These are phyloP conservation scores for Dipodomys ordii DNA, from an alignment of 2,113 vertebrate genomes.

Conservation along the genomic window DNA sequence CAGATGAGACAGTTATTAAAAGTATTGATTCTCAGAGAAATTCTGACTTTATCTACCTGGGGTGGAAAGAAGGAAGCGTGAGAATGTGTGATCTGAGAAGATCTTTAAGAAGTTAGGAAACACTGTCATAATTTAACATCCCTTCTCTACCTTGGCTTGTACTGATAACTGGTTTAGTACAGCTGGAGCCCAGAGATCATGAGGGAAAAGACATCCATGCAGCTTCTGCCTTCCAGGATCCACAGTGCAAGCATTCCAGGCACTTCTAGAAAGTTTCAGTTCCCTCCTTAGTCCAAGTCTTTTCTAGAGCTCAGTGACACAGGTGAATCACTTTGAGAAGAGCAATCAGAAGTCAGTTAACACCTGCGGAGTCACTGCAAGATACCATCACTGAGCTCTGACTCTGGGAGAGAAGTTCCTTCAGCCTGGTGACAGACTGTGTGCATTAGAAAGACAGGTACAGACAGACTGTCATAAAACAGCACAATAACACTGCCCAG, in stretches of 20 bases:
- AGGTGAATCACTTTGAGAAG: not conserved
- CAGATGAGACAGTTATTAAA: not conserved
- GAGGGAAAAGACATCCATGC: not conserved
- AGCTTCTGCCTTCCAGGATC: not conserved
- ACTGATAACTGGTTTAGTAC: not conserved
- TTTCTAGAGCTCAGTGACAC: not conserved
- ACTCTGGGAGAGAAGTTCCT: not conserved
- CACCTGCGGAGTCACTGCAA: not conserved
- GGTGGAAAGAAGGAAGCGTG: not conserved
- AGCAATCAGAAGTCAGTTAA: not conserved
- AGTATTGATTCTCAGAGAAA: not conserved
- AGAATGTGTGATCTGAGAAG: not conserved
- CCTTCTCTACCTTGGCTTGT: not conserved
- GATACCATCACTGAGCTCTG: too few relatives aligned
- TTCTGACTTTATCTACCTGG: not conserved
- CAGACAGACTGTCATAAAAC: not conserved
- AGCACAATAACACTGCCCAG: not conserved
- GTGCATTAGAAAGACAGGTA: not conserved
- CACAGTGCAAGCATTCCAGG: not conserved
- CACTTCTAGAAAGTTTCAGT: not conserved
- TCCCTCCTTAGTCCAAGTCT: not conserved
- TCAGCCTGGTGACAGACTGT: not conserved
- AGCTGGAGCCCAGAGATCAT: not conserved
- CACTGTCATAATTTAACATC: not conserved
- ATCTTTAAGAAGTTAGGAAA: slow-evolving; percentile 23